Evolutionary conservation across 2,113 vertebrate genomes (phyloP).

Genomic region (Perca flavescens): DNA sequence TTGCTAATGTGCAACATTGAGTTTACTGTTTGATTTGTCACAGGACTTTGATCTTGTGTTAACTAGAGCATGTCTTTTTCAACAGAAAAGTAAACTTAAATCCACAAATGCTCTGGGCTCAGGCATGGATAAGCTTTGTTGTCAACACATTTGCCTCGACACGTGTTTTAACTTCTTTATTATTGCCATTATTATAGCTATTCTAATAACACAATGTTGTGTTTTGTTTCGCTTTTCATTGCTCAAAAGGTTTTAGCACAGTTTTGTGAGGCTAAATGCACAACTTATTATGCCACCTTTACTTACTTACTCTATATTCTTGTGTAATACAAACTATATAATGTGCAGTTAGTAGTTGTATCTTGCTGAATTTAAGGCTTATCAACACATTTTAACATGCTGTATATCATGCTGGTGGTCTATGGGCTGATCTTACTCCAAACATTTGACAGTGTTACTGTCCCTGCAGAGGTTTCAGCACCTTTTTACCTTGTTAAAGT

Average conservation of each 20-base stretch:
- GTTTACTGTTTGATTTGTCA: slow-evolving; percentile 25
- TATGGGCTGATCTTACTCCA: background rate
- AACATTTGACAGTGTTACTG: slow-evolving; percentile 1
- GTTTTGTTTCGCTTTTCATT: slow-evolving; percentile 7
- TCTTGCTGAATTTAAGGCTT: slow-evolving; percentile 32
- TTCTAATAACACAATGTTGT: slow-evolving; percentile 3
- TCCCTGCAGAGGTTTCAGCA: background rate
- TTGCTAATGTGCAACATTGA: background rate
- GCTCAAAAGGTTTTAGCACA: slow-evolving; percentile 27
- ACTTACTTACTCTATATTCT: slow-evolving; percentile 1
- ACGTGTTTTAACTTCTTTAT: slow-evolving; percentile 9
- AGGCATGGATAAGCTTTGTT: slow-evolving; percentile 22
- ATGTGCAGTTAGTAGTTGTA: slow-evolving; percentile 17
- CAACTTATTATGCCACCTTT: slow-evolving; percentile 19
- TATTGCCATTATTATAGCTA: slow-evolving; percentile 24
- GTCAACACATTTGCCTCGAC: background rate
- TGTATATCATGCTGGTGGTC: background rate
- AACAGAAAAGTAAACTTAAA: slow-evolving; percentile 13
- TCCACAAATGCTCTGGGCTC: slow-evolving; percentile 2
- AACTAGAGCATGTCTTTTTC: background rate
- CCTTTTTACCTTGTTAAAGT: background rate
- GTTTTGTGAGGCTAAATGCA: slow-evolving; percentile 37
- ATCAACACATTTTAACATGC: slow-evolving; percentile 22
- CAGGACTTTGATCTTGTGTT: slow-evolving; percentile 19
- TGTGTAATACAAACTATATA: slow-evolving; percentile 12